A percentile compares a stretch with the other conserved stretches of the same genome.
These are phyloP conservation scores for Lasioglossum pauxillum DNA, from an alignment of 2,888 invertebrate genomes.

Conservation along the genomic window DNA sequence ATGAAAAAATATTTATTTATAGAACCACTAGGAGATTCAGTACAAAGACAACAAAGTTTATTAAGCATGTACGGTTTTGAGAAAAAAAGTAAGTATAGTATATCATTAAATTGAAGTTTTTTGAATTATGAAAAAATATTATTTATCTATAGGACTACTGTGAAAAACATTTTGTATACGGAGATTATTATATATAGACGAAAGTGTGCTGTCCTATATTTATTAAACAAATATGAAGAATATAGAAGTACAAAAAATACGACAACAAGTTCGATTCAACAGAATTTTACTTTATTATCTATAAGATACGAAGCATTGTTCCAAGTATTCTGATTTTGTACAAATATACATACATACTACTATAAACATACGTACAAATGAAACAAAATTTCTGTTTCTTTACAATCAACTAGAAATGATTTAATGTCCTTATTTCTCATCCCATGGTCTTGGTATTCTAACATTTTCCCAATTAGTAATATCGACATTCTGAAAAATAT, in stretches of 20 bases:
- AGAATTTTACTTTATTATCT: neutral
- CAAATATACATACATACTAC: neutral
- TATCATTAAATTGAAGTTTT: neutral
- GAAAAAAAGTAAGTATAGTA: conserved; percentile 72
- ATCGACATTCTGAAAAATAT: conserved; percentile 85
- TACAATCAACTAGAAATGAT: neutral
- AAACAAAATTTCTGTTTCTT: neutral
- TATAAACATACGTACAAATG: neutral
- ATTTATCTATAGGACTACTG: conserved; percentile 29
- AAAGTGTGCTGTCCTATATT: conserved; percentile 10
- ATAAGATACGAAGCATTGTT: neutral
- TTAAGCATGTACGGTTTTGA: conserved; percentile 89
- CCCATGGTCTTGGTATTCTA: conserved; percentile 95
- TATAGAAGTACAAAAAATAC: neutral
- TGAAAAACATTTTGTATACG: conserved; percentile 5
- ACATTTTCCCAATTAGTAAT: conserved; percentile 94
- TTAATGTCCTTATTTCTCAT: conserved; percentile 83
- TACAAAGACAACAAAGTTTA: conserved; percentile 86
- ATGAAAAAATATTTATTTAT: conserved; percentile 13
- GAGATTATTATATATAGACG: neutral
- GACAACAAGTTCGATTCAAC: neutral
- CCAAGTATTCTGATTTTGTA: neutral
- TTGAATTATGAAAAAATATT: neutral
- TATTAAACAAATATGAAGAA: neutral
- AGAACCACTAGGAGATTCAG: conserved; percentile 58